Percentiles rank a stretch among this genome's conserved stretches.
These are phyloP conservation scores for Sebastes paucispinis DNA, from an alignment of 2,797 vertebrate genomes.

Conservation along the genomic window DNA sequence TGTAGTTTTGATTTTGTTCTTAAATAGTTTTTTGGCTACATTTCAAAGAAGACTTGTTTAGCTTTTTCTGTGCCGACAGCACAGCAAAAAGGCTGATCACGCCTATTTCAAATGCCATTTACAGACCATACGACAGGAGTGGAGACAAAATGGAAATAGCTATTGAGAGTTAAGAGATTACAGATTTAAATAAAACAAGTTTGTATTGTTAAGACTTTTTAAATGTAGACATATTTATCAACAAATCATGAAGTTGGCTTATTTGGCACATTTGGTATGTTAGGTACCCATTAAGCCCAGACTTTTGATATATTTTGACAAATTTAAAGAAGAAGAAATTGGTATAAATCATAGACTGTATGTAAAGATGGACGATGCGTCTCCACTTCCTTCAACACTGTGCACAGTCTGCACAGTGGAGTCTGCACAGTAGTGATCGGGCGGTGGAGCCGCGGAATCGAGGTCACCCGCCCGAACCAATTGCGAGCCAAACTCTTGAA, in stretches of 20 bases:
- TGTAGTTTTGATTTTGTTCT: not conserved
- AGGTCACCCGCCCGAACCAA: too few species aligned
- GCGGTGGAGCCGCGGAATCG: too few species aligned
- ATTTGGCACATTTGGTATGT: not conserved
- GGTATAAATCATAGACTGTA: too few species aligned
- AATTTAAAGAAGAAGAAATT: not conserved
- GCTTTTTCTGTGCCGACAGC: not conserved
- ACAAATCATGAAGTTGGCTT: not conserved
- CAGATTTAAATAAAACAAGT: not conserved
- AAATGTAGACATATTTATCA: not conserved
- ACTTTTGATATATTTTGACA: not conserved
- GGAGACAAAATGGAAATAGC: not conserved
- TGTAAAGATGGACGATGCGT: too few species aligned
- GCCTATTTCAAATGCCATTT: not conserved
- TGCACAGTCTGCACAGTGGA: too few species aligned
- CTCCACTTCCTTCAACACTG: too few species aligned
- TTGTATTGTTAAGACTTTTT: not conserved
- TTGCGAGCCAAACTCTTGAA: too few species aligned
- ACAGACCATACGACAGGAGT: not conserved
- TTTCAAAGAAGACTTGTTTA: not conserved
- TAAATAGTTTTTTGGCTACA: not conserved
- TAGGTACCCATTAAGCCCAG: not conserved
- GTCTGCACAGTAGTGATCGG: too few species aligned
- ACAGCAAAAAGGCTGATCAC: not conserved
- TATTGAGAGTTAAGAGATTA: not conserved